Percentiles rank a stretch among this genome's conserved stretches.
These are phyloP conservation scores for Athalia circularis DNA, from an alignment of 2,888 invertebrate species.

Conservation along the genomic window DNA sequence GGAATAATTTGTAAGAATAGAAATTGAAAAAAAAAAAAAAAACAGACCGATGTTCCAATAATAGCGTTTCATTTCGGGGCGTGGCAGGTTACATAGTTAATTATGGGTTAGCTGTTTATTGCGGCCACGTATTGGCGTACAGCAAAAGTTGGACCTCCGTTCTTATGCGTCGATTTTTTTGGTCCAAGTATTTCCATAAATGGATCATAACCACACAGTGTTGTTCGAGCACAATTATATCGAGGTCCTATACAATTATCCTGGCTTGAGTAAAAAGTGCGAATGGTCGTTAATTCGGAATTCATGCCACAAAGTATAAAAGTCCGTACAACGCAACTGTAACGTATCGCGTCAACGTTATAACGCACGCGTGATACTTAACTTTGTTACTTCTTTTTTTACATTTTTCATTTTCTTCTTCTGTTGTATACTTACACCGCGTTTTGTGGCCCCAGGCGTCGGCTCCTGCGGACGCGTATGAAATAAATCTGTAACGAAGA, in stretches of 20 bases:
- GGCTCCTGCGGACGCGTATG: conserved; percentile 3
- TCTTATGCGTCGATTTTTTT: background rate
- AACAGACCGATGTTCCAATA: no score
- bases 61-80: conserved; percentile 11
- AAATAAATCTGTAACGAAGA: conserved; percentile 21
- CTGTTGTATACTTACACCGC: no score
- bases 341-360: background rate
- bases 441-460: background rate
- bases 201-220: conserved; percentile 21
- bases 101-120: conserved; percentile 23
- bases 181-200: background rate
- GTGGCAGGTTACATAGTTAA: conserved; percentile 12
- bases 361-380: background rate
- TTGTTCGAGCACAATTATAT: conserved; percentile 22
- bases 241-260: conserved; percentile 9
- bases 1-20: no score
- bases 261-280: conserved; percentile 19
- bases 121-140: background rate
- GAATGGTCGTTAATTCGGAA: conserved; percentile 29
- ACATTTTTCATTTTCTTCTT: background rate
- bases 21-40: no score
- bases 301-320: conserved; percentile 23
- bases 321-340: conserved; percentile 9
- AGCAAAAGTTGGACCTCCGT: background rate
- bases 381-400: conserved; percentile 13